These are phyloP conservation scores for Cirrhinus mrigala DNA, from an alignment of 2,797 vertebrate species.

Conservation along the genomic window DNA sequence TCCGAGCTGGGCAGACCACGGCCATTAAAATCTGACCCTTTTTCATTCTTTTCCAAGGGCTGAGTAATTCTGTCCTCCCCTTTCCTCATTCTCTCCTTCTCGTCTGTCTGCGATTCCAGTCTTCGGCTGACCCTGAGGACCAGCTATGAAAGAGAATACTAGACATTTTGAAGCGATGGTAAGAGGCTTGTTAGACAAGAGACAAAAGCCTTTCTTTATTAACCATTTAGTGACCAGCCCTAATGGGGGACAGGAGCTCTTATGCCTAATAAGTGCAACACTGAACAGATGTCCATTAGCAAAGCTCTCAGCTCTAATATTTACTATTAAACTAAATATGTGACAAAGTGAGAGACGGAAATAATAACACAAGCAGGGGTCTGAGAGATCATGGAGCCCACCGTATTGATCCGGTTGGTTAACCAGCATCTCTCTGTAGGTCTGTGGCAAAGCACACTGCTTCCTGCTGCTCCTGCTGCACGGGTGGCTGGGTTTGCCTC, in stretches of 20 bases:
- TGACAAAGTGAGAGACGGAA: conserved; percentile 13
- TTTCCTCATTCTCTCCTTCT: conserved; percentile 24
- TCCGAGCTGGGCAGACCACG: conserved; percentile 46
- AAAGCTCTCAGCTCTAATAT: conserved; percentile 33
- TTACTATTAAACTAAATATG: conserved; percentile 33
- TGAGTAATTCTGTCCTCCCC: conserved; percentile 46
- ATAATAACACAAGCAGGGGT: conserved; percentile 31
- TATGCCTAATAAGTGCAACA: conserved; percentile 35
- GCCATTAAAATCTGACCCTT: conserved; percentile 51
- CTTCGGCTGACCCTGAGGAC: conserved; percentile 36
- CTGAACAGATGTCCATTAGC: conserved; percentile 26
- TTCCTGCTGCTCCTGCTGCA: conserved; percentile 38
- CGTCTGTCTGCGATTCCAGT: conserved; percentile 35
- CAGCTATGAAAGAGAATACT: conserved; percentile 48
- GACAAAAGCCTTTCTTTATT: conserved; percentile 49
- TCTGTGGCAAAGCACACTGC: conserved; percentile 44
- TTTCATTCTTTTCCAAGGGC: conserved; percentile 45
- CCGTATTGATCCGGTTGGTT: conserved; percentile 57
- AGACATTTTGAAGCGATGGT: conserved; percentile 48
- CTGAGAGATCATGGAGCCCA: conserved; percentile 46
- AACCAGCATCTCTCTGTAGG: conserved; percentile 53
- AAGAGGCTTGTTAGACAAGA: conserved; percentile 52
- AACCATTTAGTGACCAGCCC: conserved; percentile 25
- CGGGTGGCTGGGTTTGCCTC: conserved; percentile 55
- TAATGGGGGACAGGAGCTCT: conserved; percentile 24